These are phyloP conservation scores for Aphis gossypii DNA, from an alignment of 1,140 invertebrate genomes.

Conservation along the genomic window DNA sequence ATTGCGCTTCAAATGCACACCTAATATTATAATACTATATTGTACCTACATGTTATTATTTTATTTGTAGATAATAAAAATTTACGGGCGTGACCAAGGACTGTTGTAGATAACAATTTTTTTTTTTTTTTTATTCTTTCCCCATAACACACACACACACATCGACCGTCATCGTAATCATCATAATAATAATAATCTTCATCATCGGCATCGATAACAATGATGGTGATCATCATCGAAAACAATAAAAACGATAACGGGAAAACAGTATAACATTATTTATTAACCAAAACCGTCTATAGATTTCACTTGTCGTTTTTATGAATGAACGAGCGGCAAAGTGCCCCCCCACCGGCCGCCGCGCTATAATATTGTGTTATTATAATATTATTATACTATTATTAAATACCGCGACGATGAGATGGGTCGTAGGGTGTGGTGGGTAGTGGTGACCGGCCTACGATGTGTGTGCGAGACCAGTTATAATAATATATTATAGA, in stretches of 20 bases:
- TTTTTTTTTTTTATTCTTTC: background rate
- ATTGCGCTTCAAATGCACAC: conserved; percentile 27
- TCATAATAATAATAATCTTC: background rate
- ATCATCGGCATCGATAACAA: background rate
- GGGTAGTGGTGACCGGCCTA: background rate
- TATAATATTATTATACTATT: background rate
- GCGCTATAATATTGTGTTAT: background rate
- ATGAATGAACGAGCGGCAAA: conserved; percentile 44
- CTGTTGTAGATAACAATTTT: conserved; percentile 42
- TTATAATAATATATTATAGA: background rate
- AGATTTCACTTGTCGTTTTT: conserved; percentile 36
- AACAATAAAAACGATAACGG: conserved; percentile 40
- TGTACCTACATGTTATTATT: background rate
- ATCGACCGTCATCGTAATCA: background rate
- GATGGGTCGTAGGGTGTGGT: background rate
- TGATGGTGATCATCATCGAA: background rate
- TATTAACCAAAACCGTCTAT: background rate
- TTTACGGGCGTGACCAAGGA: conserved; percentile 43
- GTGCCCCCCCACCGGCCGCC: background rate
- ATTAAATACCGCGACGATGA: background rate
- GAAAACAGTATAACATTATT: background rate
- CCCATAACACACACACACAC: background rate
- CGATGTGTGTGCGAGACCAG: background rate
- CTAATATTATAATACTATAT: background rate
- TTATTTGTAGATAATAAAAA: conserved; percentile 18